phyloP scores from a whole-genome alignment of 2,888 invertebrate genomes.

The Gnatocerus cornutus region DNA sequence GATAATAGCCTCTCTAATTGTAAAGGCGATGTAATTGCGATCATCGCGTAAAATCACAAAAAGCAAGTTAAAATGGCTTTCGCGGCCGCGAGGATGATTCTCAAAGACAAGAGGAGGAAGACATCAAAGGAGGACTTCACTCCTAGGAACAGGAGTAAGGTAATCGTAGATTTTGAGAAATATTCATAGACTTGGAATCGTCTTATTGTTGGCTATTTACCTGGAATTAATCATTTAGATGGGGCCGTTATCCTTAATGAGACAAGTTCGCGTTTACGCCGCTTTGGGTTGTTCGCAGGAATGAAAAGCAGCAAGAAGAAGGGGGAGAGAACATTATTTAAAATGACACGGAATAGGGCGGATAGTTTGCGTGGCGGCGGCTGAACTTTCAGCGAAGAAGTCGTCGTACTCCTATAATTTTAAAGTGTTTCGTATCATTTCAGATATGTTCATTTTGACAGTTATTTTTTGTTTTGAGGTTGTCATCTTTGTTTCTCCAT shows the following conservation, averaged over 20 bases:
- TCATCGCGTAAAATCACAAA: constrained; percentile 12
- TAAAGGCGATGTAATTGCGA: constrained; percentile 24
- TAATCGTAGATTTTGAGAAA: constrained; percentile 69
- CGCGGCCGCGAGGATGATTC: constrained; percentile 88
- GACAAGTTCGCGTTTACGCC: constrained; percentile 11
- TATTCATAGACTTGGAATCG: not conserved
- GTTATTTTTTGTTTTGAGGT: no score
- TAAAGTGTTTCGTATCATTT: no score
- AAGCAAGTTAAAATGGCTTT: constrained; percentile 80
- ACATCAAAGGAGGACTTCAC: constrained; percentile 87
- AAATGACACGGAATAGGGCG: not conserved
- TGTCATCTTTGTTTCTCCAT: no score
- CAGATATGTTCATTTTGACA: no score
- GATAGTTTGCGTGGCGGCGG: no score
- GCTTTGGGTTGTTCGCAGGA: not conserved
- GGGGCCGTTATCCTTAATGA: constrained; percentile 22
- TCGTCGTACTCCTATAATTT: no score
- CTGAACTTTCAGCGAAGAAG: no score
- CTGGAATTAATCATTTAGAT: constrained; percentile 6
- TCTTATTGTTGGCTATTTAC: constrained; percentile 8
- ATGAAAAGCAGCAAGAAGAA: no score
- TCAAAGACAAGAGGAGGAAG: constrained; percentile 87
- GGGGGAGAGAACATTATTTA: not conserved
- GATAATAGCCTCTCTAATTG: constrained; percentile 2
- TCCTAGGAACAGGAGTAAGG: constrained; percentile 87